Base-by-base conservation (phyloP, 2,113 vertebrate genomes). In the Hoplias malabaricus region DNA sequence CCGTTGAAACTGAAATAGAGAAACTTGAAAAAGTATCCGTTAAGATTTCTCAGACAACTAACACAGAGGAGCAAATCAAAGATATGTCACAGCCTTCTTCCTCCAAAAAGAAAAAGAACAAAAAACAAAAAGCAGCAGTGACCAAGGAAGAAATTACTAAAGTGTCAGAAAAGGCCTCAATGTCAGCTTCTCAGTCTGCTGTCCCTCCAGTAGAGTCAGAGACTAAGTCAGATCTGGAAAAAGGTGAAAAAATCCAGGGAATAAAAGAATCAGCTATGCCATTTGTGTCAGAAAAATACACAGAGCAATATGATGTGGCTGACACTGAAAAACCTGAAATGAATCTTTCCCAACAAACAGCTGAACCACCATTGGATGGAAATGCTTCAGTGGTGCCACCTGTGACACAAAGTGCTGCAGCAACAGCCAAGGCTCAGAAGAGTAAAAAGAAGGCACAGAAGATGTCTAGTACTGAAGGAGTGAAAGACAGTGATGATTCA, bases 1-100 rank as follows among this genome's bases (percentile, higher is more conserved):
- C 71, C 69, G 56, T 36, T 43, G 82, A 86, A 80, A 73, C 53
- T 79, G 83, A 73, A 2, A 80, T 81, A 67, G 80, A 86, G 11
- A 80, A 84, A 63, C 16, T 21, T 11, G 82, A 84, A 23, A 68
- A 71, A 8, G 72, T 56, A 23, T 56, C 25, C 13, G 21, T 65
- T 9, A 56, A 66, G 3, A 19, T 25, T 16, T 69, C 33, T 80
- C 57, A 71, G 31, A 57, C 62, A 63, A 11, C 42, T 16, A 54
- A 21, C 8, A 21, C 14, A 46, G 29, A 25, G 2, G 25, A 33
- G 46, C 16, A 38, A 16, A 29, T 14, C 8, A 74, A 56, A 27
- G 70, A 65, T 19, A 36, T n/a, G 4, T 21, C 56, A 34, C 29
- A 34, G 31, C 12, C 31, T 67, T 11, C 19, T 62, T 10, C 40